Conservation (phyloP, 2,113 vertebrate genomes). For the Sinocyclocheilus maitianheensis region DNA sequence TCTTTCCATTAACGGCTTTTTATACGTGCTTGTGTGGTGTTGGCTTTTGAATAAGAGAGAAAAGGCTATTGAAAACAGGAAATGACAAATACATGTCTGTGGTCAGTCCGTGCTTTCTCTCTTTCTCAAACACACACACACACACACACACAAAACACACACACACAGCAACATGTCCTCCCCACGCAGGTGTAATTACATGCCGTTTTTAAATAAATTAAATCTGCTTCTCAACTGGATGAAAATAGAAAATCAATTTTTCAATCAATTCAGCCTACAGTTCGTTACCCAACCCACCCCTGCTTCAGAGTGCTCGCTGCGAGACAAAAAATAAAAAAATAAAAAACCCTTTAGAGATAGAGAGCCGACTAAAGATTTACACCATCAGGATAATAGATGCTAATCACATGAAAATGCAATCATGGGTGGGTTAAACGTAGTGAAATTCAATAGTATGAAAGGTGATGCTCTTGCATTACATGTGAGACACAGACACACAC, state of each 20-base stretch:
- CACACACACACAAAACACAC: background rate
- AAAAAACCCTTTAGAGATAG: background rate
- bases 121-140: constrained; percentile 18
- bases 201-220: constrained; percentile 56
- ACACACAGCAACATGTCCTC: background rate
- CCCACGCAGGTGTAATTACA: constrained; percentile 48
- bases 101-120: constrained; percentile 29
- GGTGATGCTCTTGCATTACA: constrained; percentile 6
- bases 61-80: constrained; percentile 24
- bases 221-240: constrained; percentile 42
- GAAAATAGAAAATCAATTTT: constrained; percentile 54
- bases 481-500: background rate
- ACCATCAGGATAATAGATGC: constrained; percentile 19
- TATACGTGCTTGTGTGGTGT: background rate
- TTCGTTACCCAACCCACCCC: constrained; percentile 13
- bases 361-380: constrained; percentile 10
- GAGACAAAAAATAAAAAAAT: background rate
- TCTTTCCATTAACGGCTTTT: background rate
- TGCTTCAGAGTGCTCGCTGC: background rate
- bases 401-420: constrained; percentile 36
- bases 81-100: background rate
- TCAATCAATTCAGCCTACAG: constrained; percentile 50
- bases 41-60: background rate
- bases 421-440: constrained; percentile 2
- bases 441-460: constrained; percentile 29